Evolutionary conservation across 2,113 vertebrate species (phyloP), one percentile per base, ranked within the genome.

Genomic region (Beaufortia kweichowensis): DNA sequence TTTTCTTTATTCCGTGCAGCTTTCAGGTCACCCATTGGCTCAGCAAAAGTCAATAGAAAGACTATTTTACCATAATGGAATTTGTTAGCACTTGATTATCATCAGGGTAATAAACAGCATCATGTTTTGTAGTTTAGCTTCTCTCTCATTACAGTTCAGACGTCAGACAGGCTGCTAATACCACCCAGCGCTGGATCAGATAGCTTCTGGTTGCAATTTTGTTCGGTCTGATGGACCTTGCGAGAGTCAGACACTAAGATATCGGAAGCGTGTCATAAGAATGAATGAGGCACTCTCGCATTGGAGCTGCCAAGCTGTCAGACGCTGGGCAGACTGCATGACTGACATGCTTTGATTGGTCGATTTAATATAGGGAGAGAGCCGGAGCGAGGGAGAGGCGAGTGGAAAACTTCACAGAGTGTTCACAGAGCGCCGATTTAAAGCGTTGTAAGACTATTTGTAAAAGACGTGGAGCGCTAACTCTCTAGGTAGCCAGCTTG

Each of bases 191-290:
- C 59, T 76, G 82, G 75, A 83, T 83, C 82, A 80, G 68, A 82
- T 75, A 72, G 74, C 81, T 77, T 69, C 74, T 66, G 68, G 65
- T 79, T 79, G 80, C 74, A 81, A 84, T 84, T 83, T 71, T 73
- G 85, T 74, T 79, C 67, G 82, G 78, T 81, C 75, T 79, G 79
- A 79, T 83, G 79, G 77, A 79, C 82, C 82, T 81, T 81, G 77
- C 61, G 63, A 77, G 74, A 84, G 82, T 73, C 79, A 64, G 77
- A 81, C 87, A 74, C 71, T 84, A 84, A 86, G 86, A 90, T 92
- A 92, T 92, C 86, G 90, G 91, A 89, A 92, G 91, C 86, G 86
- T 92, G 91, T 92, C 90, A 92, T 91, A 87, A 83, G 85, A 91
- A 91, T 90, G 89, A 91, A 91, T 92, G 91, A 91, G 91, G 87